These are phyloP conservation scores for Saccopteryx leptura DNA, from an alignment of 2,113 vertebrate genomes.

Conservation along the genomic window DNA sequence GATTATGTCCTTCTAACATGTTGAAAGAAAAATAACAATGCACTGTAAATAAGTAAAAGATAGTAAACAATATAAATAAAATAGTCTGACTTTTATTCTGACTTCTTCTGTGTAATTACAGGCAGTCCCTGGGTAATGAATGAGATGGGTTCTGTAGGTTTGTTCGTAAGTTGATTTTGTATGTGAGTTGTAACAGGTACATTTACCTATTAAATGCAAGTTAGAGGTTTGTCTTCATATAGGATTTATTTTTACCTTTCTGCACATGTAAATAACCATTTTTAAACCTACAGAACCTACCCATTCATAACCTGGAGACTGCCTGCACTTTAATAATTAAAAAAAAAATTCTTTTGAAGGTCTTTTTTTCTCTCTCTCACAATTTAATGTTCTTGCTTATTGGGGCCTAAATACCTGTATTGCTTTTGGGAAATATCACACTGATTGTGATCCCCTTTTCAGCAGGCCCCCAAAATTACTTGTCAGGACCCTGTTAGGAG, in stretches of 20 bases:
- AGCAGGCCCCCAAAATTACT: background rate
- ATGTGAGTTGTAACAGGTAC: too few species aligned
- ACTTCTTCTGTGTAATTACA: background rate
- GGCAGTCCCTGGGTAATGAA: too few species aligned
- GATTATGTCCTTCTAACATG: background rate
- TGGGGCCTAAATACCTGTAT: background rate
- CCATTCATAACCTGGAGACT: too few species aligned
- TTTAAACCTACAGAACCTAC: too few species aligned
- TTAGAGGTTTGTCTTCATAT: too few species aligned
- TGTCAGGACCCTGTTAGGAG: background rate
- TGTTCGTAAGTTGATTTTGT: too few species aligned
- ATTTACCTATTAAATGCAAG: too few species aligned
- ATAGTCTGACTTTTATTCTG: background rate
- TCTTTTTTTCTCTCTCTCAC: background rate
- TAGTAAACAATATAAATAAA: background rate
- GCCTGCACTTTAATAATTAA: background rate
- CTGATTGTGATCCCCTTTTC: background rate
- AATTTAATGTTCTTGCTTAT: background rate
- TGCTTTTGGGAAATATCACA: background rate
- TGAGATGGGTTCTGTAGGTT: too few species aligned
- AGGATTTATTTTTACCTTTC: too few species aligned
- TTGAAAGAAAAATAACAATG: slow-evolving; percentile 27
- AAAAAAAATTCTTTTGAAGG: background rate
- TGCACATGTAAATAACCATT: too few species aligned
- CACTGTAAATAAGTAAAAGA: background rate